Conservation (phyloP, 1,140 invertebrate genomes). For the Drosophila simulans region DNA sequence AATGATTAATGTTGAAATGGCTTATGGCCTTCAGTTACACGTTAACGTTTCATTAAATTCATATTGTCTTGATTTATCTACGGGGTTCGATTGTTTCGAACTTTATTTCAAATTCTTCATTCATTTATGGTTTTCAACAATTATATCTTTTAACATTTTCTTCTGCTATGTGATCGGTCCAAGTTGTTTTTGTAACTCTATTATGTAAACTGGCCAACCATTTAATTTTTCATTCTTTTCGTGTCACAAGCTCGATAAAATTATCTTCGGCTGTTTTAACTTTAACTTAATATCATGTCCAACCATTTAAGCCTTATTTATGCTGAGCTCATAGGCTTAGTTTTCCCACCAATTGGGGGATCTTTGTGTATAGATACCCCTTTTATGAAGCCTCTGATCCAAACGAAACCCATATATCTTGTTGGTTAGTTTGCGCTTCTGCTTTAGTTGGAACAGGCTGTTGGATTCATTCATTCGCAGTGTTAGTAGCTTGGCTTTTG, state of each 20-base stretch:
- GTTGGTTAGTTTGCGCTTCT: constrained; percentile 28
- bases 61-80: neutral
- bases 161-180: constrained; percentile 28
- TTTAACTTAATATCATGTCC: constrained; percentile 32
- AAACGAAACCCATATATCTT: constrained; percentile 32
- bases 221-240: constrained; percentile 30
- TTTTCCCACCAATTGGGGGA: neutral
- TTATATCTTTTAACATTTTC: constrained; percentile 21
- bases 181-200: constrained; percentile 28
- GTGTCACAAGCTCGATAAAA: constrained; percentile 51
- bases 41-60: constrained; percentile 4
- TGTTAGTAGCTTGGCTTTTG: constrained; percentile 16
- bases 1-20: constrained; percentile 22
- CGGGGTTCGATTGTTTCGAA: neutral
- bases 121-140: neutral
- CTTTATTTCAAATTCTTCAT: constrained; percentile 7
- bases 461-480: constrained; percentile 33
- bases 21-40: neutral
- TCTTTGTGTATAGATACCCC: neutral
- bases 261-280: constrained; percentile 42
- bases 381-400: neutral
- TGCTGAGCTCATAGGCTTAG: constrained; percentile 12
- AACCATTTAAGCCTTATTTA: constrained; percentile 24
- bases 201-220: constrained; percentile 38
- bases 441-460: constrained; percentile 19